Percentiles rank a stretch among this genome's conserved stretches.
Conservation (phyloP, 2,888 invertebrate species). For the Aethes cnicana region DNA sequence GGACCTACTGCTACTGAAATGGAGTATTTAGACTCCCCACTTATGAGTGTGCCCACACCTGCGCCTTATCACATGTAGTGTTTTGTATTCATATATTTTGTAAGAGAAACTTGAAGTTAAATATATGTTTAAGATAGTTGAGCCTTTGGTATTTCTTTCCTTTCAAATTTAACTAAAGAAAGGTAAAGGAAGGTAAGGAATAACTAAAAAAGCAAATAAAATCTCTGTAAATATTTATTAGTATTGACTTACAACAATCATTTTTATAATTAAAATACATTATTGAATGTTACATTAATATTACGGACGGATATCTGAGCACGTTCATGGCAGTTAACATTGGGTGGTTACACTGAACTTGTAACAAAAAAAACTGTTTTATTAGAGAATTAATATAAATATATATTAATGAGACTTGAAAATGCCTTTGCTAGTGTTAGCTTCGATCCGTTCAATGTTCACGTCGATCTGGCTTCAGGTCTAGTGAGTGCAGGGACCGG, state of each 20-base stretch:
- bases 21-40: slow-evolving; percentile 90
- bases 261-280: slow-evolving; percentile 52
- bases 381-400: too few species aligned
- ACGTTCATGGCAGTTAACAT: slow-evolving; percentile 54
- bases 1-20: slow-evolving; percentile 83
- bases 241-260: slow-evolving; percentile 64
- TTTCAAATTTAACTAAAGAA: too few species aligned
- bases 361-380: background rate
- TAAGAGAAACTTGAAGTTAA: too few species aligned
- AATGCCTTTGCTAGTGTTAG: slow-evolving; percentile 39
- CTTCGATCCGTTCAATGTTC: slow-evolving; percentile 67
- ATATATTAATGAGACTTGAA: slow-evolving; percentile 4
- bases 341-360: slow-evolving; percentile 24
- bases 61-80: slow-evolving; percentile 84
- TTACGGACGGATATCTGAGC: slow-evolving; percentile 58
- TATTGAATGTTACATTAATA: slow-evolving; percentile 32
- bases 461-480: slow-evolving; percentile 75
- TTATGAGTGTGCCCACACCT: slow-evolving; percentile 93
- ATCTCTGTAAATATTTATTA: slow-evolving; percentile 71
- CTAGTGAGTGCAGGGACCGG: slow-evolving; percentile 85
- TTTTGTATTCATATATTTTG: slow-evolving; percentile 17
- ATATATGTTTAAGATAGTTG: slow-evolving; percentile 10
- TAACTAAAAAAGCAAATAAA: slow-evolving; percentile 41
- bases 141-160: slow-evolving; percentile 23
- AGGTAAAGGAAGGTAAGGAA: slow-evolving; percentile 12